Percentiles rank a stretch among this genome's conserved stretches.
Evolutionary conservation across 2,113 vertebrate species (phyloP).

Genomic region (Copsychus sechellarum): DNA sequence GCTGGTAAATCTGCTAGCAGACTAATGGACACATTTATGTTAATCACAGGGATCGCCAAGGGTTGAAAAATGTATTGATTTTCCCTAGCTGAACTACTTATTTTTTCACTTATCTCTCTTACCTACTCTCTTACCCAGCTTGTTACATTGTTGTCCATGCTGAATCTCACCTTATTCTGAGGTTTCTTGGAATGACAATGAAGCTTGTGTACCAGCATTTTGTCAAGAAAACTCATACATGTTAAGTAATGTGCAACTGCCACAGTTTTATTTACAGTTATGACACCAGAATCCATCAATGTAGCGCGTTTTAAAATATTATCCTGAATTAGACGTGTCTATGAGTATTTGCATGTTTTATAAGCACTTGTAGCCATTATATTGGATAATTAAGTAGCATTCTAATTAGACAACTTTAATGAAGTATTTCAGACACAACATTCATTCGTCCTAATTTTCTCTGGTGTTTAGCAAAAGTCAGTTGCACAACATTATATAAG

Average conservation of each 20-base stretch:
- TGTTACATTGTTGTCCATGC: background rate
- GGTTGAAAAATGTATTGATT: constrained; percentile 37
- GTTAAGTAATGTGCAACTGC: background rate
- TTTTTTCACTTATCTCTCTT: background rate
- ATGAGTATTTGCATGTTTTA: background rate
- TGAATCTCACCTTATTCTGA: background rate
- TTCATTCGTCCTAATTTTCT: background rate
- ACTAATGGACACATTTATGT: constrained; percentile 24
- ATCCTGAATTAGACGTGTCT: background rate
- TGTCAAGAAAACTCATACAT: background rate
- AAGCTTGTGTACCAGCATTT: background rate
- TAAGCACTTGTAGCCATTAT: background rate
- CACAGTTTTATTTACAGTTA: background rate
- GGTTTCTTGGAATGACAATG: background rate
- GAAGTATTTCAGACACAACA: background rate
- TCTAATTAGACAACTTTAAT: background rate
- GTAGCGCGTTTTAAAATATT: background rate
- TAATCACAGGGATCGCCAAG: background rate
- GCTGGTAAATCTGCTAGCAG: background rate
- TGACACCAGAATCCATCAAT: background rate
- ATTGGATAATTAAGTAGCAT: background rate
- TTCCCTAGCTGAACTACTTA: background rate
- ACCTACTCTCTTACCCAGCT: background rate
- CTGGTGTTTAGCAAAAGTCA: background rate
- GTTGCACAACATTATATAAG: background rate